Conservation (phyloP, 2,888 invertebrate species). For the Amblyjoppa fuscipennis region DNA sequence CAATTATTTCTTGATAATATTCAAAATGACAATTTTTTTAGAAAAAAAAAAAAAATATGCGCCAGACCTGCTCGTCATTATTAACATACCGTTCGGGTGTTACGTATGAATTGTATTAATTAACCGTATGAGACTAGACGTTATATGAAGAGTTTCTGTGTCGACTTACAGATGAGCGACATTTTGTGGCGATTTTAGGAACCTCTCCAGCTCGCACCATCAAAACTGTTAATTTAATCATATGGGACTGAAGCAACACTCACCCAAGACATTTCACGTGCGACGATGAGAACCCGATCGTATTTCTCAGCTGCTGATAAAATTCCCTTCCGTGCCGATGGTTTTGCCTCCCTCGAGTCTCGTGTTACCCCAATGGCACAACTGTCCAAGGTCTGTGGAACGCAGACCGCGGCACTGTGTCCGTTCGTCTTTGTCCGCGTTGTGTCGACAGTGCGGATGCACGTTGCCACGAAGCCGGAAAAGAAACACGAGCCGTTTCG, state of each 20-base stretch:
- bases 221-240: background rate
- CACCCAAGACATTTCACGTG: background rate
- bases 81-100: background rate
- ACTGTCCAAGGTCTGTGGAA: slow-evolving; percentile 17
- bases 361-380: slow-evolving; percentile 6
- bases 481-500: slow-evolving; percentile 19
- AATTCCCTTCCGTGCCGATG: slow-evolving; percentile 26
- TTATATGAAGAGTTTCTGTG: background rate
- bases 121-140: background rate
- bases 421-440: background rate
- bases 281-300: slow-evolving; percentile 20
- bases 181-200: background rate
- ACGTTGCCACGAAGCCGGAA: slow-evolving; percentile 45
- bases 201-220: background rate
- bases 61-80: background rate
- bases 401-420: background rate
- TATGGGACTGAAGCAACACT: background rate
- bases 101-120: background rate
- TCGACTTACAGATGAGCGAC: background rate
- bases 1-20: too few species aligned
- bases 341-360: slow-evolving; percentile 21
- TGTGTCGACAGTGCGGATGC: background rate
- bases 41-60: background rate
- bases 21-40: too few species aligned
- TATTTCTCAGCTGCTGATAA: slow-evolving; percentile 6